A percentile compares a stretch with the other conserved stretches of the same genome.
Conservation (phyloP, 2,797 vertebrate species). For the Brachyalestes nurse region DNA sequence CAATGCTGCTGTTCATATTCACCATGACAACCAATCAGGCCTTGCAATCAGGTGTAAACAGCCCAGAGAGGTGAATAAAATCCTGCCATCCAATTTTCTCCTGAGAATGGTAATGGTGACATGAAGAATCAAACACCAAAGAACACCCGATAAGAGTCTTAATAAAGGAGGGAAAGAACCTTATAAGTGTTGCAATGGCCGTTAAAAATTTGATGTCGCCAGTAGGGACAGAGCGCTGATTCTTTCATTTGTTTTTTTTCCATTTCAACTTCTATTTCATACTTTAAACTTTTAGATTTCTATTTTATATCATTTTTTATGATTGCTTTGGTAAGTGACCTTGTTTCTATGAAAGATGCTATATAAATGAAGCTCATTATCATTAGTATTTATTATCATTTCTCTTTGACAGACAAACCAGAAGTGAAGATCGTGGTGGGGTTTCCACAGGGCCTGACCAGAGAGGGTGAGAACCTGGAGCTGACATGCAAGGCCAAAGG, state of each 20-base stretch:
- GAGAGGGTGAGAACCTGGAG: conserved; percentile 95
- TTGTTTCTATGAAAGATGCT: not conserved
- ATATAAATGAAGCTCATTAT: not conserved
- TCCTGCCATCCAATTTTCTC: conserved; percentile 3
- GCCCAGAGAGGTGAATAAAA: conserved; percentile 43
- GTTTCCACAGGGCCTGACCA: conserved; percentile 91
- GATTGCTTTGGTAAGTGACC: not conserved
- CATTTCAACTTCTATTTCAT: not conserved
- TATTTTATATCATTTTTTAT: not conserved
- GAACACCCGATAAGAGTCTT: conserved; percentile 31
- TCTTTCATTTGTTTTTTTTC: conserved; percentile 29
- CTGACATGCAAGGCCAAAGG: conserved; percentile 90
- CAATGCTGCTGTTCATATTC: conserved; percentile 27
- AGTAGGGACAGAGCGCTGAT: conserved; percentile 10
- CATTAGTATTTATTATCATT: not conserved
- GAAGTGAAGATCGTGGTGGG: conserved; percentile 94
- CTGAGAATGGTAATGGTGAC: conserved; percentile 34
- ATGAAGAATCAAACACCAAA: conserved; percentile 32
- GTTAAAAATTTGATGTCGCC: conserved; percentile 46
- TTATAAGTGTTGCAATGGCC: conserved; percentile 36
- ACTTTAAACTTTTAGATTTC: not conserved
- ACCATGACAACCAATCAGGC: conserved; percentile 26
- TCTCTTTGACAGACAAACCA: conserved; percentile 88
- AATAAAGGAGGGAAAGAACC: conserved; percentile 25
- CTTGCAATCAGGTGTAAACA: conserved; percentile 45